Base-by-base conservation (phyloP, 64 coral and sea anemone species). In the Stichodactyla mertensii region DNA sequence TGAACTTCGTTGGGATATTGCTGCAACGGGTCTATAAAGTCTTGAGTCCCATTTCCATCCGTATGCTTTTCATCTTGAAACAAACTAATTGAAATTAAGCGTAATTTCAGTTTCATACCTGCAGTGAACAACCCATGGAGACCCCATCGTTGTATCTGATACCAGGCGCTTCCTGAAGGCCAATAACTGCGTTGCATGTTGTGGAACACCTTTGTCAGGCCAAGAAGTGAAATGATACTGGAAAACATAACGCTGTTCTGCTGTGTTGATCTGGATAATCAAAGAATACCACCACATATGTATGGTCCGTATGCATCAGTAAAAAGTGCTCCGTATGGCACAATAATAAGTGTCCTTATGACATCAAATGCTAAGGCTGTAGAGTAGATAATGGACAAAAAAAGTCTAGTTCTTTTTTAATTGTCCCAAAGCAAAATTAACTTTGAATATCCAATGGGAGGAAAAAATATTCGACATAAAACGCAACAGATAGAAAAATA, bases 151-250 rank as follows among this genome's bases (percentile, higher is more conserved):
- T 45, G 80, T 86, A 7, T 92, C 77, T 8, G 77, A 64, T 67
- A 78, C 77, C 53, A 88, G 59, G 71, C 86, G 23, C 51, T 71
- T 88, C 15, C 86, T 52, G 28, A 92, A 84, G 14, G 51, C 86
- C 52, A 92, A 58, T 53, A 92, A 71, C 4, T 77, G 59, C 5
- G 91, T 92, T 61, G 91, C 91, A 55, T 92, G 58, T 19, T 92
- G 86, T 10, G 91, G 91, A 0, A 92, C 91, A 52, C 82, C 91
- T 23, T 92, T 84, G 22, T 92, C 91, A 2, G 91, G 91, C 91
- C 91, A 92, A 1, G 87, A 61, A 2, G 86, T 92, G 57, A 88
- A 92, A 15, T 92, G 86, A 9, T 88, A 92, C 19, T 92, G 91
- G 18, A 31, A 52, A 22, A 92, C 91, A 51, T 77, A 52, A 11